Base-by-base conservation (phyloP, 2,113 vertebrate genomes). In the Nothobranchius furzeri region DNA sequence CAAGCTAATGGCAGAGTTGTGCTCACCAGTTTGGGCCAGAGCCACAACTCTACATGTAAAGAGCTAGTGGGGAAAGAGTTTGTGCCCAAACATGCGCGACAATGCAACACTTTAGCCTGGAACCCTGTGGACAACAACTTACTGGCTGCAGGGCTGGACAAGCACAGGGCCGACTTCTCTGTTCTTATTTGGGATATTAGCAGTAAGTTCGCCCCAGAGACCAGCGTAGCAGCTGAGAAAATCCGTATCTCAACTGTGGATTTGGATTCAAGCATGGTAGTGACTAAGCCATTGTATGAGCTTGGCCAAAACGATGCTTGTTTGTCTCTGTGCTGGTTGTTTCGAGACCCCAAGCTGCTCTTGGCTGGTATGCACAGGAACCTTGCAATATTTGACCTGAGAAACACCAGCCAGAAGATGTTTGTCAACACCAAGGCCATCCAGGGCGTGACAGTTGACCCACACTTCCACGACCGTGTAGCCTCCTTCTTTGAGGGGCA, bases 351-450 rank as follows among this genome's bases (percentile, higher is more conserved):
- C 56, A 99, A 99, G 84, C 92, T 99, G 53, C 94, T 99, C 0
- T 80, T 99, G 79, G 98, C 98, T 3, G 97, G 98, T 42, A 99
- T 99, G 98, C 98, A 99, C 82, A 89, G 97, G 40, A 99, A 99
- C 81, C 86, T 99, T 46, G 96, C 96, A 20, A 98, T 99, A 74
- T 99, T 99, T 59, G 98, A 99, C 87, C 92, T 99, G 74, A 93
- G 97, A 67, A 98, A 98, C 88, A 98, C 96, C 0, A 99, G 95
- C 90, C 98, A 99, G 84, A 99, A 99, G 76, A 98, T 98, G 13
- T 99, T 99, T 74, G 97, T 98, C 15, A 99, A 99, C 87, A 99
- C 98, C 43, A 99, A 99, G 88, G 98, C 97, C 82, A 95, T 99
- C 75, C 98, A 99, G 75, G 97, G 98, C 0, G 98, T 99, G 59